Evolutionary conservation across 1,140 invertebrate species (phyloP).

Genomic region (Aporrectodea caliginosa): DNA sequence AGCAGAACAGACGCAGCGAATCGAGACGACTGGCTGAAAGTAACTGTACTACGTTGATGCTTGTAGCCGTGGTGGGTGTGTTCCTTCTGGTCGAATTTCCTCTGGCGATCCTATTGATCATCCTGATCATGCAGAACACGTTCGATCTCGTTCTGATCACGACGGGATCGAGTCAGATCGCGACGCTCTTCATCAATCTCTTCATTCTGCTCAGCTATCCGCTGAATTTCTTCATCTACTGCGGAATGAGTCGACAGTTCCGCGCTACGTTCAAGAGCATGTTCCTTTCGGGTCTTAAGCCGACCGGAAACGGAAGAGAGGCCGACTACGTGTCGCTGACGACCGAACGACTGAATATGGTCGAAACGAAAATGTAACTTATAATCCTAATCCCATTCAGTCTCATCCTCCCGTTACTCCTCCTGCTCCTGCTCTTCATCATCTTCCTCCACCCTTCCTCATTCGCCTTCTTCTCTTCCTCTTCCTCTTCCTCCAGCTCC

Average conservation of each 20-base stretch:
- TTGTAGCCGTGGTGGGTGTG: conserved; percentile 62
- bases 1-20: conserved; percentile 59
- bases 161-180: not conserved
- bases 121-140: conserved; percentile 27
- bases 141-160: conserved; percentile 21
- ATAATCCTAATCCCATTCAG: too few species aligned
- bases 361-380: not conserved
- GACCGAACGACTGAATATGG: not conserved
- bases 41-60: conserved; percentile 85
- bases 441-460: not conserved
- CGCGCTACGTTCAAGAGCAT: conserved; percentile 1
- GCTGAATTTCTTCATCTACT: conserved; percentile 26
- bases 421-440: too few species aligned
- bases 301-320: not conserved
- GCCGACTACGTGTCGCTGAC: not conserved
- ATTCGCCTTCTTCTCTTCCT: not conserved
- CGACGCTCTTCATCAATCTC: conserved; percentile 57
- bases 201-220: conserved; percentile 83
- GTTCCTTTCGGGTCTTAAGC: not conserved
- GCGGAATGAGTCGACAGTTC: conserved; percentile 19
- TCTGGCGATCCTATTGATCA: conserved; percentile 25
- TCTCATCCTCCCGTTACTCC: too few species aligned
- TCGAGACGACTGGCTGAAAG: conserved; percentile 75
- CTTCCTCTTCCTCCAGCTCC: too few species aligned
- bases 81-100: conserved; percentile 35